Conservation (phyloP, 1,140 invertebrate genomes). For the Orchesella cincta region DNA sequence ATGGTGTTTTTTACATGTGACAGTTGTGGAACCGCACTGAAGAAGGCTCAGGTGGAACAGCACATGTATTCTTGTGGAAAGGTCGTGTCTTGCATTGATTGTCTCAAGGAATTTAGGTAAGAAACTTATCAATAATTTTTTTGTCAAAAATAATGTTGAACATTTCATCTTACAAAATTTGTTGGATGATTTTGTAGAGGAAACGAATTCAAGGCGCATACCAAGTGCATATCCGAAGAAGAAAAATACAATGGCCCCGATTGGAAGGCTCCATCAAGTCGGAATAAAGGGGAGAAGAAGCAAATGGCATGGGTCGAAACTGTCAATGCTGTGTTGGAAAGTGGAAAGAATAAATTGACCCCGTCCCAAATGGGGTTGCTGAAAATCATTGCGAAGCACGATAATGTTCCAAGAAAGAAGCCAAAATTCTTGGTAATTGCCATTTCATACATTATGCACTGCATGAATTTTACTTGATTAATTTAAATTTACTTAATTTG, state of each 20-base stretch:
- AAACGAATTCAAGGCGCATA: slow-evolving; percentile 78
- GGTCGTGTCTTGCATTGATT: slow-evolving; percentile 81
- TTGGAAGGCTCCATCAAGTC: slow-evolving; percentile 69
- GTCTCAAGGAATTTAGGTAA: slow-evolving; percentile 82
- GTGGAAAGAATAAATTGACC: slow-evolving; percentile 61
- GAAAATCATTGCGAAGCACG: slow-evolving; percentile 69
- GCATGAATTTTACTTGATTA: not conserved
- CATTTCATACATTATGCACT: not conserved
- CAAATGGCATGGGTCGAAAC: slow-evolving; percentile 86
- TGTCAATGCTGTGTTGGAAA: slow-evolving; percentile 71
- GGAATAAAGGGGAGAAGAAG: slow-evolving; percentile 86
- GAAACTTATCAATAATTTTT: slow-evolving; percentile 36
- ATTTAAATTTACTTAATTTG: not conserved
- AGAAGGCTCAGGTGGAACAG: slow-evolving; percentile 88
- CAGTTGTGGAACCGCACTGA: slow-evolving; percentile 82
- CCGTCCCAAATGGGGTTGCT: slow-evolving; percentile 66
- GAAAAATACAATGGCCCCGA: slow-evolving; percentile 85
- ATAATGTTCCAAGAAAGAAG: slow-evolving; percentile 91
- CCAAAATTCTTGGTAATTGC: slow-evolving; percentile 70
- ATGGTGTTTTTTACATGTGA: slow-evolving; percentile 94
- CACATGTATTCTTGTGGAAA: slow-evolving; percentile 70
- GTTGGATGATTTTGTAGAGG: slow-evolving; percentile 62
- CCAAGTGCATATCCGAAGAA: slow-evolving; percentile 87
- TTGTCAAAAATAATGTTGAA: slow-evolving; percentile 44
- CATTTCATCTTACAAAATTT: slow-evolving; percentile 40